Evolutionary conservation across 2,113 vertebrate species (phyloP), one percentile per base, ranked within the genome.

Genomic region (Oryzias celebensis): DNA sequence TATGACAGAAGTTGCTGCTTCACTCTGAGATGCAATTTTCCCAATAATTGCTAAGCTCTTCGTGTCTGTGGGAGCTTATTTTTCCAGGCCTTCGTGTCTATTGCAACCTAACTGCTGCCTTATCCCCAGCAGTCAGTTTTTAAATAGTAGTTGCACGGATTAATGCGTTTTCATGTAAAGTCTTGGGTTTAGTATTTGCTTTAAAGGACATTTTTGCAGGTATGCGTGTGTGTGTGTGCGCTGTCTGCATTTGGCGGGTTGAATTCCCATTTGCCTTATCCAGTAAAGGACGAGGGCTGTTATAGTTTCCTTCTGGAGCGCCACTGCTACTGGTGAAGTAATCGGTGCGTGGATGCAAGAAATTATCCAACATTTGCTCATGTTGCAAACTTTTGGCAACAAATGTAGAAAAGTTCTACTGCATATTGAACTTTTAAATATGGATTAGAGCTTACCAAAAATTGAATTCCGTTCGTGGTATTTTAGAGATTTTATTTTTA

Each of bases 301-400:
- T 69, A 71, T 51, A 14, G 46, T 53, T 20, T 71, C 42, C 52
- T 65, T 18, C 47, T 64, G 60, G 53, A 44, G 58, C 65, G 31
- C 47, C 54, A 42, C 68, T 42, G 65, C 51, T 2, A 41, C 46
- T 46, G 55, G 24, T 74, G 69, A 74, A 73, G 53, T 49, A 62
- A 67, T 45, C 61, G n/a, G 71, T 36, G 47, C 50, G 44, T 59
- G 46, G 76, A 63, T 15, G 20, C 49, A 26, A 67, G 7, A 50
- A 74, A 62, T 73, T 64, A 70, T 52, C 43, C 45, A 68, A 60
- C 70, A 48, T 41, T 62, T 45, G 36, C 68, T 61, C 75, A 22
- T 56, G 43, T 64, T n/a, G 41, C 7, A 58, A 78, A 77, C 54
- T 51, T 81, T 66, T 61, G 4, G 41, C 61, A n/a, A 74, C 74